Base-by-base conservation (phyloP, 2,797 vertebrate species). In the Rallus crepitans region DNA sequence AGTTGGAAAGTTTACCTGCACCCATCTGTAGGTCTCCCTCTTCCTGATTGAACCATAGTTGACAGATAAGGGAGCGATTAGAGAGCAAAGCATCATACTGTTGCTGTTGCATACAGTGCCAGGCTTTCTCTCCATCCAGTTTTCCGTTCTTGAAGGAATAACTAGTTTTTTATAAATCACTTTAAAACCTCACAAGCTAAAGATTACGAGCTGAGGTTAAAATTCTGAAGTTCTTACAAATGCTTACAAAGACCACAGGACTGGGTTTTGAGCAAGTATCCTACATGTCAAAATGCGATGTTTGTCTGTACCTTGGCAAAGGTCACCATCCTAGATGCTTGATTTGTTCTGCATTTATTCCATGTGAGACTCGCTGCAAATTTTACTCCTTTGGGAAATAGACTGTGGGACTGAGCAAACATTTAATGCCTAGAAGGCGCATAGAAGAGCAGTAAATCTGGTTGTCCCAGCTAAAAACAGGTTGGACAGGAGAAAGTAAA, bases 331-430 rank as follows among this genome's bases (percentile, higher is more conserved):
- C 23, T 76, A 57, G 71, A 71, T 94, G 31, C 33, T 71, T 73
- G 25, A 28, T 89, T 84, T 93, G 79, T 89, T 92, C 70, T 90
- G 50, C 39, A 47, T 79, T 78, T 93, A 82, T 61, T 90, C 47
- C 18, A 13, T 50, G 16, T 71, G 61, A 89, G 77, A 72, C 80
- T 75, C 90, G 18, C 60, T 2, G 1, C 47, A 84, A 71, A 76
- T 78, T 89, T 92, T 82, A 47, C 9, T 90, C 59, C 42, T 76
- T 72, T 92, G 70, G 35, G 70, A 90, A 78, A 30, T 5, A 55
- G 59, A 35, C 40, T 64, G 11, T 76, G 57, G 59, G 37, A 82
- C 55, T 59, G 24, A 69, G 21, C 75, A 87, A 87, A 42, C 18
- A 47, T 76, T 69, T 89, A 65, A 42, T 59, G 27, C 37, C 55